Evolutionary conservation across 1,140 invertebrate species (phyloP).

Genomic region (Zaprionus lachaisei): DNA sequence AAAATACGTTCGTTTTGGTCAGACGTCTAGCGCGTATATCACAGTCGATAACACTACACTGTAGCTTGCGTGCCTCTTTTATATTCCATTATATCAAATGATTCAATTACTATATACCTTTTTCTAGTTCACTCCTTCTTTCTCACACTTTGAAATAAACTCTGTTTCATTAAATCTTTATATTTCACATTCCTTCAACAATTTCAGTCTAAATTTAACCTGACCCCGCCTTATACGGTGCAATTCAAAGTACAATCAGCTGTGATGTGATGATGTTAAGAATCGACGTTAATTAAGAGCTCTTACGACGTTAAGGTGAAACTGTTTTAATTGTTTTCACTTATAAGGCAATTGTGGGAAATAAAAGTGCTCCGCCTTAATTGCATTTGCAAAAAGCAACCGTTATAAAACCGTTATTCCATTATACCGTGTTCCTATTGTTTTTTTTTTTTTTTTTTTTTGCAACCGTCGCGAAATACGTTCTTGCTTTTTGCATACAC

Average conservation of each 20-base stretch:
- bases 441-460: slow-evolving; percentile 15
- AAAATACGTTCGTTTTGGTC: not conserved
- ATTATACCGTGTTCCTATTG: slow-evolving; percentile 33
- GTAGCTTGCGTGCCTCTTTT: no score
- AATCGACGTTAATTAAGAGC: not conserved
- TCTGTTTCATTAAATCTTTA: no score
- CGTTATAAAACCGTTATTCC: slow-evolving; percentile 32
- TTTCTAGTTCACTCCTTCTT: no score
- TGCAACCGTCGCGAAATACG: slow-evolving; percentile 3
- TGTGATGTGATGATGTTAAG: not conserved
- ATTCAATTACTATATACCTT: no score
- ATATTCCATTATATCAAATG: no score
- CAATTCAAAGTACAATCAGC: not conserved
- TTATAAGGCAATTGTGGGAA: slow-evolving; percentile 39
- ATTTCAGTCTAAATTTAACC: not conserved
- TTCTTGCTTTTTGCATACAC: slow-evolving; percentile 27
- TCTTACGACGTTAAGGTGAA: slow-evolving; percentile 31
- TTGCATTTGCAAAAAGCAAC: slow-evolving; percentile 30
- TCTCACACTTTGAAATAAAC: no score
- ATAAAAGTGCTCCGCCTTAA: slow-evolving; percentile 31
- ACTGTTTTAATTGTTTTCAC: slow-evolving; percentile 61
- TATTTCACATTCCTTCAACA: not conserved
- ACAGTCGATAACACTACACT: no score
- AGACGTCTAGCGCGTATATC: no score
- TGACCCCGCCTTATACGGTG: no score